Conservation (phyloP, 2,888 invertebrate genomes). For the Scrobipalpa atriplicella region DNA sequence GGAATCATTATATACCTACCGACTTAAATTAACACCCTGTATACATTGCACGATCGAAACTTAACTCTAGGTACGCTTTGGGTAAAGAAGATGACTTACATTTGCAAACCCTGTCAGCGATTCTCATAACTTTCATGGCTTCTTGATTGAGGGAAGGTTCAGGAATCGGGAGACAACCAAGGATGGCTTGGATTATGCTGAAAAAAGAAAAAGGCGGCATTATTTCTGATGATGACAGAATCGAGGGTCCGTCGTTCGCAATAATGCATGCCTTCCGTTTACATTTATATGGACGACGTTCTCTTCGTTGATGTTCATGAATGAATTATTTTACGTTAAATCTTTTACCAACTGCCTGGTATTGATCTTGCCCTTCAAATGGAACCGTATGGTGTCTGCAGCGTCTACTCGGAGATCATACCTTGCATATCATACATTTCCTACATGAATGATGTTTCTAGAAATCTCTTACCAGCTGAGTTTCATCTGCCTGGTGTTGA, state of each 20-base stretch:
- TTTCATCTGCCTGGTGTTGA: conserved; percentile 88
- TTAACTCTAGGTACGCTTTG: background rate
- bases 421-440: background rate
- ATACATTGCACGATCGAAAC: too few species aligned
- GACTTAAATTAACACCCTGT: too few species aligned
- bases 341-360: too few species aligned
- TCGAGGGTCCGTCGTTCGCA: background rate
- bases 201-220: conserved; percentile 76
- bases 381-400: too few species aligned
- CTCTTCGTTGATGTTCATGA: too few species aligned
- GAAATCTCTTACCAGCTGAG: conserved; percentile 85
- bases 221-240: conserved; percentile 58
- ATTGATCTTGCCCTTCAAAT: too few species aligned
- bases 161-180: conserved; percentile 86
- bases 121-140: conserved; percentile 85
- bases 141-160: conserved; percentile 88
- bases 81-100: conserved; percentile 79
- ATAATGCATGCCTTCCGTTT: too few species aligned
- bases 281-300: background rate
- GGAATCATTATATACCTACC: too few species aligned
- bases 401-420: too few species aligned
- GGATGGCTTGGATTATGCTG: conserved; percentile 89
- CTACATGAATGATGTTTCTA: background rate
- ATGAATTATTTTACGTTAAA: background rate
- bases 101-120: conserved; percentile 86